Base-by-base conservation (phyloP, 1,140 invertebrate genomes). In the Chrysomallon squamiferum region DNA sequence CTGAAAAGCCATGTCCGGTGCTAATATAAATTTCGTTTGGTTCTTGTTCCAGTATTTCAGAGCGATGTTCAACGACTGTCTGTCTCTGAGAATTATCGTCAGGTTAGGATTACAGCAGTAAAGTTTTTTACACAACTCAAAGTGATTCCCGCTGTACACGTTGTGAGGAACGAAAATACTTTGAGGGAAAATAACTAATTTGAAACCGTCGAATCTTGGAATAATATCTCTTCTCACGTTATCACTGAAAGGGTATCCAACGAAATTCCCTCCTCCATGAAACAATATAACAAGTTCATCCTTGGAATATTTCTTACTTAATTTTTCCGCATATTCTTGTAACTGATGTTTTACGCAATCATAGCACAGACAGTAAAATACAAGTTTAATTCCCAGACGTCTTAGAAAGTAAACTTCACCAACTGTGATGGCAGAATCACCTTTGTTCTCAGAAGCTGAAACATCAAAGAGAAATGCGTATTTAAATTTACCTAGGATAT, bases 1-100 rank as follows among this genome's bases (percentile, higher is more conserved):
- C 35, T 59, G 32, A 58, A 72, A 72, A 27, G 70, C 70, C 70
- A 72, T 68, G 35, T 72, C 70, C 3, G 70, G 70, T n/a, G 63
- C 63, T 29, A 72, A 41, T 7, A 72, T 45, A 7, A 65, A 35
- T n/a, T n/a, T n/a, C 2, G 59, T 62, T 15, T 47, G 60, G 5
- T 50, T 54, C 11, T 50, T 50, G 47, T 45, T 59, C 50, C 65
- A 68, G 33, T 58, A 25, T 25, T 30, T 50, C 33, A 62, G 29
- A 5, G 69, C 72, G 13, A 69, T 63, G 9, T 45, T 50, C 0
- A 66, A 54, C 4, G 72, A 74, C 7, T 60, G 57, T 18, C 57
- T 41, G 69, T 76, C 74, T 49, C 74, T 32, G 0, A 75, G 45
- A 4, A 76, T 38, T 9, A 76, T 60, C 1, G 56, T 62, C 4